Conservation (phyloP, 2,888 invertebrate genomes). For the Bimastos eiseni region DNA sequence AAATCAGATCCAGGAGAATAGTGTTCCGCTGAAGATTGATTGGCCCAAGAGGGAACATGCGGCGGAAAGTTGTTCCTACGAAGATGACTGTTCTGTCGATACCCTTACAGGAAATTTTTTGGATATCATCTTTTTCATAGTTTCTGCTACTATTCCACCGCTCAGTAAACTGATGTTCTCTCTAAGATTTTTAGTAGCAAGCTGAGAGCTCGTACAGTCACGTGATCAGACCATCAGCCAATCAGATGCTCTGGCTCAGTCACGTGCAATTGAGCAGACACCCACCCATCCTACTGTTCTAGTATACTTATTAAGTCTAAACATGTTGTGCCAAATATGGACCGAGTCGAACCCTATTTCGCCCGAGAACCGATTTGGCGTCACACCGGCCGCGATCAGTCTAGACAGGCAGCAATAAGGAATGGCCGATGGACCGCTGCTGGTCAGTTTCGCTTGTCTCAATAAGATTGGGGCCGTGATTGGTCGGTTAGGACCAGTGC, state of each 20-base stretch:
- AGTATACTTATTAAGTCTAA: background rate
- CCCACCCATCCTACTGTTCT: no score
- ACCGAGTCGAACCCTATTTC: background rate
- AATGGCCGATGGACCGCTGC: no score
- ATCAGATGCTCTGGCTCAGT: background rate
- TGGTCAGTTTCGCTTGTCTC: no score
- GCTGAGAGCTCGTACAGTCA: no score
- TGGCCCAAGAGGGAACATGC: background rate
- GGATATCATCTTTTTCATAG: no score
- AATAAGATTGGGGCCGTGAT: no score
- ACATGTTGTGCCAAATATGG: background rate
- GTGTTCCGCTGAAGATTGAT: background rate
- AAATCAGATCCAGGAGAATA: background rate
- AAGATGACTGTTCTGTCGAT: background rate
- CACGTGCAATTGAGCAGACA: no score
- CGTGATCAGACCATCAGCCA: no score
- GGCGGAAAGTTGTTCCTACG: background rate
- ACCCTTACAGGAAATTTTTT: background rate
- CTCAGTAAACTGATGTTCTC: background rate
- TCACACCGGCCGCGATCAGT: no score
- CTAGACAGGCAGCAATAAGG: no score
- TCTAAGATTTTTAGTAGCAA: no score
- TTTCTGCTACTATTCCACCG: background rate
- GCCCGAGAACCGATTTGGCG: background rate
- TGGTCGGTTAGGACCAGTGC: no score